Evolutionary conservation across 2,888 invertebrate genomes (phyloP).

Genomic region (Hydrotaea diabolus): DNA sequence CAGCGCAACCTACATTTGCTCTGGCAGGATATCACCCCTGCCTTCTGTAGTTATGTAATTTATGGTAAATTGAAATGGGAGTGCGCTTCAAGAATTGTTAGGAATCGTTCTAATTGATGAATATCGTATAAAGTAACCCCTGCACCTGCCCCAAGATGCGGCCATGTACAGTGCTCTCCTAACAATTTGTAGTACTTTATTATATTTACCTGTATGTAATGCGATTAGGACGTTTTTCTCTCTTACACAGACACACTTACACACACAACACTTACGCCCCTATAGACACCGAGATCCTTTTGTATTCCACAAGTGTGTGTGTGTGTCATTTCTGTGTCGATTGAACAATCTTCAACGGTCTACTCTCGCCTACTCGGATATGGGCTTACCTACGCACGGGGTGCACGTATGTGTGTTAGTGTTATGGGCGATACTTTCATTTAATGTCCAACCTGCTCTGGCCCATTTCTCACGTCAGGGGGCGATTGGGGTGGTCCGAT

Average conservation of each 20-base stretch:
- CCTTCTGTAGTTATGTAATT: slow-evolving; percentile 1
- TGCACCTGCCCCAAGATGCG: background rate
- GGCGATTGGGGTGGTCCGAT: background rate
- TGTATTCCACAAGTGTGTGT: background rate
- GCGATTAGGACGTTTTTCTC: slow-evolving; percentile 15
- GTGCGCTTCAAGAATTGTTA: background rate
- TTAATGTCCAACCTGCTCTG: background rate
- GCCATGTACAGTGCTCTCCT: background rate
- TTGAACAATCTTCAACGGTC: background rate
- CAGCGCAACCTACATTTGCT: background rate
- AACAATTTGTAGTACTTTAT: slow-evolving; percentile 29
- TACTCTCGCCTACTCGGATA: background rate
- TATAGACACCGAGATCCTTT: background rate
- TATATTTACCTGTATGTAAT: slow-evolving; percentile 17
- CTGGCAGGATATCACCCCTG: background rate
- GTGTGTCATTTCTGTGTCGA: background rate
- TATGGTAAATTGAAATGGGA: background rate
- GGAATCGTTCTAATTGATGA: slow-evolving; percentile 24
- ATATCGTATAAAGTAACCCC: background rate
- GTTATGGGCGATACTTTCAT: slow-evolving; percentile 10
- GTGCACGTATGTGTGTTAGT: background rate
- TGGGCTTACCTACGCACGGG: background rate
- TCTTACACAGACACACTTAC: no score
- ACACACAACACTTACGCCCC: no score
- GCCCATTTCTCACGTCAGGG: background rate